Base-by-base conservation (phyloP, 2,888 invertebrate species). In the Itoplectis maculator region DNA sequence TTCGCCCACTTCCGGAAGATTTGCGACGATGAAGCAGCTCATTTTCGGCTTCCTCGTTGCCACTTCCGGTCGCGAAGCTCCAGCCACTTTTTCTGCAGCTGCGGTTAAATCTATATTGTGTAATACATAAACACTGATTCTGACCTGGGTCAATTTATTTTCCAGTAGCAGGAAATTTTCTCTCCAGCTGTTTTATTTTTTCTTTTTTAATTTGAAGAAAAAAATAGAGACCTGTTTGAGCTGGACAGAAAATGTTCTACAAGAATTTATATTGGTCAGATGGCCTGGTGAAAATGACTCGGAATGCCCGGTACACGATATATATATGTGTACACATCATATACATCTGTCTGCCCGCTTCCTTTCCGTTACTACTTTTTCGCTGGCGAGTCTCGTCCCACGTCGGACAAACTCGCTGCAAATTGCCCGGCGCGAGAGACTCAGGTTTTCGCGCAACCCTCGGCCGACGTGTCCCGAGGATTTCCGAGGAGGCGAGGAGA, bases 341-440 rank as follows among this genome's bases (percentile, higher is more conserved):
- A n/a, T 66, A 18, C 18, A 18, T 72, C 9, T 45, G 65, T 65
- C 68, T 56, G 61, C 15, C 23, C 51, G 29, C 65, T 59, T 73
- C 20, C 49, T 54, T 78, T 42, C 56, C 45, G 65, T 42, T 61
- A 49, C 66, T 73, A 61, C 72, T 47, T 23, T 35, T 8, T n/a
- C 51, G 42, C 56, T 42, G 61, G 42, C 56, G 29, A 8, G 15
- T 8, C 35, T n/a, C 61, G 59, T 73, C 29, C n/a, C 7, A 7
- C 35, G 56, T 13, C 68, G 72, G 66, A 59, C 81, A 81, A 81
- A 76, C 79, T 76, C 79, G 74, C 76, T 81, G 76, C 61, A 81
- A 84, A 84, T 81, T 76, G 76, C 70, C 81, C 81, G 49, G 56
- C 59, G 63, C 79, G 76, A 79, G 79, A 74, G 51, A n/a, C 23